Percentiles rank a stretch among this genome's conserved stretches.
These are phyloP conservation scores for Cheilosia pagana DNA, from an alignment of 2,888 invertebrate species.

Conservation along the genomic window DNA sequence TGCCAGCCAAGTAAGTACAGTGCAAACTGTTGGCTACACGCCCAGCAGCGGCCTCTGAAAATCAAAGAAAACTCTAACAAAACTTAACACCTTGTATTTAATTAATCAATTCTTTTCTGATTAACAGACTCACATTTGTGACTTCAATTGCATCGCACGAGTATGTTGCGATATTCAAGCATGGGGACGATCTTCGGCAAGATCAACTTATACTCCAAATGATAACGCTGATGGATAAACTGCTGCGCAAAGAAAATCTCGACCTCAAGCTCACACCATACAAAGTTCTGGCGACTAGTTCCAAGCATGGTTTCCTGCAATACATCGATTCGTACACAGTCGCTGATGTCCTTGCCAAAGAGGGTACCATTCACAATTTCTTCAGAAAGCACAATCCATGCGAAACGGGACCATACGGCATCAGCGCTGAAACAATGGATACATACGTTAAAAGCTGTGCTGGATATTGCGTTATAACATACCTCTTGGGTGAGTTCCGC, in stretches of 20 bases:
- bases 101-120: not conserved
- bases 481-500: conserved; percentile 88
- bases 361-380: conserved; percentile 96
- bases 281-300: conserved; percentile 96
- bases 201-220: conserved; percentile 99
- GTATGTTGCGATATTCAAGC: conserved; percentile 98
- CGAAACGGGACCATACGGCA: conserved; percentile 94
- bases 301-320: conserved; percentile 97
- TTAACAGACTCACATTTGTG: conserved; percentile 90
- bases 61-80: no score
- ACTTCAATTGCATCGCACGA: conserved; percentile 88
- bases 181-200: conserved; percentile 98
- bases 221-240: conserved; percentile 98
- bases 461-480: conserved; percentile 99
- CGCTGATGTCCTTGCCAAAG: conserved; percentile 94
- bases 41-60: no score
- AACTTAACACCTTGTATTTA: not conserved
- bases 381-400: conserved; percentile 95
- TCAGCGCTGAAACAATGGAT: conserved; percentile 97
- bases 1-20: conserved; percentile 90
- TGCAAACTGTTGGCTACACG: not conserved
- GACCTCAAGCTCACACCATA: conserved; percentile 98
- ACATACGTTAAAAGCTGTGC: conserved; percentile 98
- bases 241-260: conserved; percentile 96
- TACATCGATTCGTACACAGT: conserved; percentile 96